phyloP scores from a whole-genome alignment of 2,888 invertebrate genomes.

The Dryadula phaetusa region DNA sequence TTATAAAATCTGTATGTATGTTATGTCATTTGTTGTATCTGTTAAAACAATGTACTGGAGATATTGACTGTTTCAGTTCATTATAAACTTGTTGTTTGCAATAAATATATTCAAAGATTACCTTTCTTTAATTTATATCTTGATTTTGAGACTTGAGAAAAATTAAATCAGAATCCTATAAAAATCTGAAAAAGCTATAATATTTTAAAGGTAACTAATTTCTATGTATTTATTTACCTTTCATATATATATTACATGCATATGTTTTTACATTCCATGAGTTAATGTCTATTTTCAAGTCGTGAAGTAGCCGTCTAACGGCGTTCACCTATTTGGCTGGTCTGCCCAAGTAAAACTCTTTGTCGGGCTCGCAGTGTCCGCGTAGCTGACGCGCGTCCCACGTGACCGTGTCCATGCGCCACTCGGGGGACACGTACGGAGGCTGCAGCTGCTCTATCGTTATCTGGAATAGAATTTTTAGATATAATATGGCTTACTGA shows the following conservation, averaged over 20 bases:
- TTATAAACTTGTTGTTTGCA: conserved; percentile 41
- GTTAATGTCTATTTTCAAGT: too few relatives aligned
- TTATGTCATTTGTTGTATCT: too few relatives aligned
- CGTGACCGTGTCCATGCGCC: conserved; percentile 61
- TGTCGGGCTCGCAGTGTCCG: conserved; percentile 50
- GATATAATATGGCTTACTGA: too few relatives aligned
- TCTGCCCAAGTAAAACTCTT: conserved; percentile 54
- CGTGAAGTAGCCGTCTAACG: too few relatives aligned
- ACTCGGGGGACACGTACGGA: conserved; percentile 61
- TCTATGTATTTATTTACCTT: too few relatives aligned
- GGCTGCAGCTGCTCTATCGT: conserved; percentile 46
- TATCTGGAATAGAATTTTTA: conserved; percentile 47
- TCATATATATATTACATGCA: too few relatives aligned
- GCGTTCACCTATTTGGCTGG: conserved; percentile 36
- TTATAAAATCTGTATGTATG: neutral
- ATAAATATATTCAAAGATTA: conserved; percentile 52
- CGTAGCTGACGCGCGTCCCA: conserved; percentile 64
- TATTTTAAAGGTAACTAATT: too few relatives aligned
- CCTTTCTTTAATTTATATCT: conserved; percentile 27
- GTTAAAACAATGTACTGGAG: neutral
- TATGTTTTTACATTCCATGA: too few relatives aligned
- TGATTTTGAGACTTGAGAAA: too few relatives aligned
- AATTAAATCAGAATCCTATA: too few relatives aligned
- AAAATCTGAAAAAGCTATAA: too few relatives aligned
- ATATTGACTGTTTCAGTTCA: conserved; percentile 29